phyloP scores from a whole-genome alignment of 2,797 vertebrate species.

The Anniella stebbinsi region DNA sequence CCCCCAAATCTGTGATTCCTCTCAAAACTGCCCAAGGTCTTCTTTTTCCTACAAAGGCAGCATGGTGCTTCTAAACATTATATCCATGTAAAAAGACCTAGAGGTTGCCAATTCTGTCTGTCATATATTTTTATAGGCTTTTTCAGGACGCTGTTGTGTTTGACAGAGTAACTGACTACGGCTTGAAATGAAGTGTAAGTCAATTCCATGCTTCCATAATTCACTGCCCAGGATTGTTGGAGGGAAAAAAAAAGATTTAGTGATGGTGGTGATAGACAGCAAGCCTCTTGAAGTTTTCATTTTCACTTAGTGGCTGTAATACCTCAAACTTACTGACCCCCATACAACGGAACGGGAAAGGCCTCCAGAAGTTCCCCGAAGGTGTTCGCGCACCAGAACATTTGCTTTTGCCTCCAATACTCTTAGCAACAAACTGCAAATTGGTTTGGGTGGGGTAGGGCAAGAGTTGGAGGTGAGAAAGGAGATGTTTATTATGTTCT shows the following conservation, averaged over 20 bases:
- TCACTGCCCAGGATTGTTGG: constrained; percentile 83
- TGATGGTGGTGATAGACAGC: constrained; percentile 81
- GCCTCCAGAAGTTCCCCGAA: constrained; percentile 69
- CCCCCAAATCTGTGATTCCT: background rate
- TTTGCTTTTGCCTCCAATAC: constrained; percentile 30
- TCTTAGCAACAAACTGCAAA: constrained; percentile 44
- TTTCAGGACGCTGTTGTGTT: constrained; percentile 83
- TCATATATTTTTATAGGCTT: constrained; percentile 84
- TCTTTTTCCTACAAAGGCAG: constrained; percentile 66
- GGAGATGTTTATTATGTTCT: constrained; percentile 9
- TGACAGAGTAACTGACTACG: constrained; percentile 85
- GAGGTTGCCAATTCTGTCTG: constrained; percentile 79
- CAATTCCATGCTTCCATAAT: constrained; percentile 85
- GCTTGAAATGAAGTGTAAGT: constrained; percentile 86
- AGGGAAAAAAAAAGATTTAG: constrained; percentile 79
- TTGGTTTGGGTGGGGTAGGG: background rate
- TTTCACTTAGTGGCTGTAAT: constrained; percentile 76
- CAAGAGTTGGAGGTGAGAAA: background rate
- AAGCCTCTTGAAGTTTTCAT: constrained; percentile 77
- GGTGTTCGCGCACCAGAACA: constrained; percentile 57
- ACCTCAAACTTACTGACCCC: constrained; percentile 79
- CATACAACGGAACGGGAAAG: constrained; percentile 65
- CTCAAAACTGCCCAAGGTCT: constrained; percentile 32
- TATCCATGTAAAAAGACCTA: constrained; percentile 80
- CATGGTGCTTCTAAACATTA: constrained; percentile 72